Base-by-base conservation (phyloP, 2,113 vertebrate genomes). In the Gopherus evgoodei region DNA sequence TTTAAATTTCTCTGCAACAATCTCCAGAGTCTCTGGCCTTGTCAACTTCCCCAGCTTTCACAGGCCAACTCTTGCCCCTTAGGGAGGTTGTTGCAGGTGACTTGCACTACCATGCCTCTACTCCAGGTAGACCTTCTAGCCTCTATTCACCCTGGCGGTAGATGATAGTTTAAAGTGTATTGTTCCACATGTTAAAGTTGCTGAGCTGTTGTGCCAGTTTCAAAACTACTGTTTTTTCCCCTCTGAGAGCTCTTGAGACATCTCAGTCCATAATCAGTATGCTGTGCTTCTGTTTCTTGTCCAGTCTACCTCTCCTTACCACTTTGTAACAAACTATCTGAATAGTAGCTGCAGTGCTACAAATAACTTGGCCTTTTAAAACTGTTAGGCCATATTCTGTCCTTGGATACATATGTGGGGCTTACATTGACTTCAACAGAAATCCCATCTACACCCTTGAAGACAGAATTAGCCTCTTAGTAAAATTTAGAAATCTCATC, bases 81-180 rank as follows among this genome's bases (percentile, higher is more conserved):
- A 65, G 16, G 0, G 2, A 25, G 2, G 44, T 84, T 89, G 49
- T 42, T 47, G 5, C 50, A 44, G 11, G 6, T 76, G 38, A 44
- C 72, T 76, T 44, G 42, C 24, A 78, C 75, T 78, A 42, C 42
- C 12, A 17, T 83, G 17, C 3, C 1, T 6, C n/a, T 93, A 86
- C 27, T 84, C 19, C 13, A 0, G 0, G 2, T 31, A 50, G 56
- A 54, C 81, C 89, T 87, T 80, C 3, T 72, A 72, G 11, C 9
- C 90, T 85, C 50, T 69, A n/a, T 89, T 96, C 24, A 84, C 84
- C 42, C 88, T 65, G 91, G 85, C 80, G 12, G 42, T 83, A 47
- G 19, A 3, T 88, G 4, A 1, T 12, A 6, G 50, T 85, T 42
- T 6, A 49, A 86, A 25, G n/a, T 21, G 4, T 81, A 9, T 44